These are phyloP conservation scores for Mungos mungo DNA, from an alignment of 2,113 vertebrate species.

Conservation along the genomic window DNA sequence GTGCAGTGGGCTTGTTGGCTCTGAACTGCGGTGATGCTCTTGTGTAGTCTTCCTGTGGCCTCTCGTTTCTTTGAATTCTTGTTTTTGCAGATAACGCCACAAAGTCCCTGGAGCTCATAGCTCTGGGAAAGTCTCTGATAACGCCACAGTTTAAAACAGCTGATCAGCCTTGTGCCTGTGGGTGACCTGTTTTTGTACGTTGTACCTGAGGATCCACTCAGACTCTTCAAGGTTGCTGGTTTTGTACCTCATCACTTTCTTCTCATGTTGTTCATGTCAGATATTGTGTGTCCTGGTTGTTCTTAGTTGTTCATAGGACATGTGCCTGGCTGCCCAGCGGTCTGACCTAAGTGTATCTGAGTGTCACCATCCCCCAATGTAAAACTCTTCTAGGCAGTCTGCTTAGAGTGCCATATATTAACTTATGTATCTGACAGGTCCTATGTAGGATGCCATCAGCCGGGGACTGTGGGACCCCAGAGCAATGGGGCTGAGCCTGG, in stretches of 20 bases:
- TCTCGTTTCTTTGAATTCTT: slow-evolving; percentile 66
- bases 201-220: not conserved
- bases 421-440: not conserved
- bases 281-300: not conserved
- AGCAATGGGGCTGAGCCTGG: not conserved
- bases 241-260: not conserved
- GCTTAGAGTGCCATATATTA: not conserved
- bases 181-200: rapidly evolving
- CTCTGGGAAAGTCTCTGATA: not conserved
- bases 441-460: not conserved
- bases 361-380: not conserved
- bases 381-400: not conserved
- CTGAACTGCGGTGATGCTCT: not conserved
- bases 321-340: not conserved
- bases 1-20: slow-evolving; percentile 61
- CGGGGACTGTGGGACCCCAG: not conserved
- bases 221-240: not conserved
- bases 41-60: slow-evolving; percentile 76
- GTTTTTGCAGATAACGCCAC: slow-evolving; percentile 40
- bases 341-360: not conserved
- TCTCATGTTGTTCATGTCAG: not conserved
- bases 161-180: rapidly evolving
- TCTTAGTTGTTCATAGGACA: not conserved
- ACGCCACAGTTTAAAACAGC: not conserved
- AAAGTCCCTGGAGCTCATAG: not conserved